Conservation (phyloP, 2,888 invertebrate genomes). For the Entomobrya proxima region DNA sequence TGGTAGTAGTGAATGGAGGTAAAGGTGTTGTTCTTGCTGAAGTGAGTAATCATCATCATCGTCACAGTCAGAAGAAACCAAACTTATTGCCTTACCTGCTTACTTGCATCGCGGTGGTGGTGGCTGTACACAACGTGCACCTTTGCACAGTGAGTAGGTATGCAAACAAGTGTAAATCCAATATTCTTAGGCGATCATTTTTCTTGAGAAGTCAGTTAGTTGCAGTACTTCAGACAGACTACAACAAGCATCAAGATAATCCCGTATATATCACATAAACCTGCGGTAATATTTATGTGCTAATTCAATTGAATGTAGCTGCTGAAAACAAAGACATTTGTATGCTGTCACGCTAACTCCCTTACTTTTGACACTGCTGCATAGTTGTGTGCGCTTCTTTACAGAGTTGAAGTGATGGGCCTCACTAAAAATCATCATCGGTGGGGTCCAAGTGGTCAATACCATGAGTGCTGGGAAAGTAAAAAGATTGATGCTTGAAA, state of each 20-base stretch:
- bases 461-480: no score
- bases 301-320: no score
- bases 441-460: no score
- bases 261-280: background rate
- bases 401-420: no score
- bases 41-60: background rate
- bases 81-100: background rate
- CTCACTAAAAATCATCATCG: no score
- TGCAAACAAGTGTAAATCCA: constrained; percentile 56
- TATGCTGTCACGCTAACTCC: no score
- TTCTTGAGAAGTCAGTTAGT: constrained; percentile 50
- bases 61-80: no score
- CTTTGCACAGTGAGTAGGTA: background rate
- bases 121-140: background rate
- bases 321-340: no score
- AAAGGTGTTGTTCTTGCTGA: constrained; percentile 7
- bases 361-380: no score
- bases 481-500: no score
- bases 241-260: constrained; percentile 19
- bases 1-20: background rate
- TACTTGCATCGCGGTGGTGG: background rate
- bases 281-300: background rate
- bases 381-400: no score
- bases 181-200: constrained; percentile 49
- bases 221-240: constrained; percentile 25